Evolutionary conservation across 2,113 vertebrate genomes (phyloP).

Genomic region (Macrotus californicus): DNA sequence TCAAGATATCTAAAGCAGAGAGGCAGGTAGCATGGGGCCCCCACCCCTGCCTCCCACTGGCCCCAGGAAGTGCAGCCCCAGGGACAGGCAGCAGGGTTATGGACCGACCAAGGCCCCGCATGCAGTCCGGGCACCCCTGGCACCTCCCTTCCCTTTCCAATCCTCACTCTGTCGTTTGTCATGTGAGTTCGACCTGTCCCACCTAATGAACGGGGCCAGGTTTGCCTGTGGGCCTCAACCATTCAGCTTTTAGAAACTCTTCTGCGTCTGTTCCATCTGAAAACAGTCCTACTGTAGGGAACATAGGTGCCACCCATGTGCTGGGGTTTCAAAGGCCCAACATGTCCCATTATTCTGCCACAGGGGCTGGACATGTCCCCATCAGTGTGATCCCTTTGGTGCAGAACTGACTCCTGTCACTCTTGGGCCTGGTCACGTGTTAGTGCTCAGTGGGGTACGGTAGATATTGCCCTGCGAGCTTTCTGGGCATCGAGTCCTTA

Average conservation of each 20-base stretch:
- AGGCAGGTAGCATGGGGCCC: background rate
- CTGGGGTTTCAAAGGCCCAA: background rate
- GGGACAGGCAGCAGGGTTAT: background rate
- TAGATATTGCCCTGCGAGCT: background rate
- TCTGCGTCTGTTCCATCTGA: background rate
- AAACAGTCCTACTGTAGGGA: background rate
- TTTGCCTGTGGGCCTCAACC: background rate
- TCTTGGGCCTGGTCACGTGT: background rate
- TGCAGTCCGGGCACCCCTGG: background rate
- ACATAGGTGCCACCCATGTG: background rate
- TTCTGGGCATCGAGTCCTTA: background rate
- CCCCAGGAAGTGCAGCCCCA: background rate
- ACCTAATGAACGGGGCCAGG: background rate
- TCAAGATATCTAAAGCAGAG: constrained; percentile 50
- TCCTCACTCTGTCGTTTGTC: background rate
- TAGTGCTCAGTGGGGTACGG: background rate
- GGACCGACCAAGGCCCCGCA: background rate
- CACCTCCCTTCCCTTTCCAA: background rate
- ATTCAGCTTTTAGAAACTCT: background rate
- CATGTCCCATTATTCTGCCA: background rate
- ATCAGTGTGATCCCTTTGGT: background rate
- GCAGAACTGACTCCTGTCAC: background rate
- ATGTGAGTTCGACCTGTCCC: background rate
- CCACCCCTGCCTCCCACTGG: background rate
- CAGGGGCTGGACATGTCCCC: background rate